Percentiles rank a stretch among this genome's conserved stretches.
phyloP scores from a whole-genome alignment of 2,797 vertebrate genomes.

The Allobates femoralis region DNA sequence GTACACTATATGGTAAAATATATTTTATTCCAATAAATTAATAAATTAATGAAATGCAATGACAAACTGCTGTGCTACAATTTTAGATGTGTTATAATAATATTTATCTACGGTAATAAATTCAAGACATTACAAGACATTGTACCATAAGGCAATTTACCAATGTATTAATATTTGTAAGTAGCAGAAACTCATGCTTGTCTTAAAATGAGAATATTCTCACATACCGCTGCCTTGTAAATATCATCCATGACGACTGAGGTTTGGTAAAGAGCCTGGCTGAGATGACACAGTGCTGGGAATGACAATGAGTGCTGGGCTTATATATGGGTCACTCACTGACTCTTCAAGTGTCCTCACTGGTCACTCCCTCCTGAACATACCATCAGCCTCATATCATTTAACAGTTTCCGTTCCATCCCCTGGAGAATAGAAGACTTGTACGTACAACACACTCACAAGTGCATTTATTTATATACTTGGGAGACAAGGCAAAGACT shows the following conservation, averaged over 20 bases:
- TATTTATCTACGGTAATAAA: neutral
- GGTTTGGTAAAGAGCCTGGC: constrained; percentile 27
- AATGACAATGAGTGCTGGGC: constrained; percentile 22
- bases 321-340: constrained; percentile 49
- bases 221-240: constrained; percentile 84
- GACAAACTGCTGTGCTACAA: neutral
- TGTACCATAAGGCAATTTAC: neutral
- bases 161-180: neutral
- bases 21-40: too few relatives aligned
- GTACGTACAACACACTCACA: constrained; percentile 20
- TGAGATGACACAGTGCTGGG: constrained; percentile 1
- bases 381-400: constrained; percentile 36
- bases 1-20: too few relatives aligned
- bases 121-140: neutral
- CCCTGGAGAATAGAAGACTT: constrained; percentile 40
- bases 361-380: constrained; percentile 40
- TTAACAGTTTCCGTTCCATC: constrained; percentile 49
- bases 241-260: constrained; percentile 80
- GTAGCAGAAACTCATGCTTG: neutral
- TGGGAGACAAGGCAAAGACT: neutral
- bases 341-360: constrained; percentile 10
- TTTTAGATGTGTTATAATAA: neutral
- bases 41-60: neutral
- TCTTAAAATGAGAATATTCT: neutral
- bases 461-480: constrained; percentile 57